Evolutionary conservation across 2,113 vertebrate genomes (phyloP).

Genomic region (Struthio camelus): DNA sequence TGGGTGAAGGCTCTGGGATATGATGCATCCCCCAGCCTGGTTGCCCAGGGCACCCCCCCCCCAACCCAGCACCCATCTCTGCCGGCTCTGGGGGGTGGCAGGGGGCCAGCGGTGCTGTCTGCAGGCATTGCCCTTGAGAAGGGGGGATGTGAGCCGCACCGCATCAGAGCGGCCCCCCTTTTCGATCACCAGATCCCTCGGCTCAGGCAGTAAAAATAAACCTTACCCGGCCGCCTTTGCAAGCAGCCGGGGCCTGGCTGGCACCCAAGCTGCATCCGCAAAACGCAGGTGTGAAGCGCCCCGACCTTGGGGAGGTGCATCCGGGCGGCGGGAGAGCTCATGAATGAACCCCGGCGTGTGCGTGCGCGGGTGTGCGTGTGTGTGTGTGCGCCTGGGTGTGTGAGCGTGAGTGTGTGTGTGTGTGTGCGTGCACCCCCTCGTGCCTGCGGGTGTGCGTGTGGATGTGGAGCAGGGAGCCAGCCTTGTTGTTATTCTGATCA

Average conservation of each 20-base stretch:
- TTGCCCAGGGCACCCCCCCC: neutral
- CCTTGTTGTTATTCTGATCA: slow-evolving; percentile 73
- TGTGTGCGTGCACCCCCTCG: neutral
- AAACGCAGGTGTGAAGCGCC: neutral
- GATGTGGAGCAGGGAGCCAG: slow-evolving; percentile 13
- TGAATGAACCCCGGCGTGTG: slow-evolving; percentile 51
- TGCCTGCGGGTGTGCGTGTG: neutral
- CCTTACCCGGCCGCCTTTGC: neutral
- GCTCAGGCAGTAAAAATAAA: slow-evolving; percentile 20
- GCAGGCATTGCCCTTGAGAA: neutral
- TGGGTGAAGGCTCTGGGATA: neutral
- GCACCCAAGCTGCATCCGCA: neutral
- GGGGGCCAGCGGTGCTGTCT: rapidly evolving
- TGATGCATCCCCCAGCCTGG: neutral
- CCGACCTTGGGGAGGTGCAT: slow-evolving; percentile 50
- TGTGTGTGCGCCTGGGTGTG: neutral
- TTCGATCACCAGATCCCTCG: neutral
- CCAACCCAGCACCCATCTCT: neutral
- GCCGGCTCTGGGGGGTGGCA: rapidly evolving
- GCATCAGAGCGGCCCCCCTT: neutral
- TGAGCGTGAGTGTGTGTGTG: neutral
- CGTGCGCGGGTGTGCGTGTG: neutral
- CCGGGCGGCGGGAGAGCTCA: neutral
- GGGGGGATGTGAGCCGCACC: neutral
- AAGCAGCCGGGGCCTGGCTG: neutral